Base-by-base conservation (phyloP, 2,113 vertebrate species). In the Mustela nigripes region DNA sequence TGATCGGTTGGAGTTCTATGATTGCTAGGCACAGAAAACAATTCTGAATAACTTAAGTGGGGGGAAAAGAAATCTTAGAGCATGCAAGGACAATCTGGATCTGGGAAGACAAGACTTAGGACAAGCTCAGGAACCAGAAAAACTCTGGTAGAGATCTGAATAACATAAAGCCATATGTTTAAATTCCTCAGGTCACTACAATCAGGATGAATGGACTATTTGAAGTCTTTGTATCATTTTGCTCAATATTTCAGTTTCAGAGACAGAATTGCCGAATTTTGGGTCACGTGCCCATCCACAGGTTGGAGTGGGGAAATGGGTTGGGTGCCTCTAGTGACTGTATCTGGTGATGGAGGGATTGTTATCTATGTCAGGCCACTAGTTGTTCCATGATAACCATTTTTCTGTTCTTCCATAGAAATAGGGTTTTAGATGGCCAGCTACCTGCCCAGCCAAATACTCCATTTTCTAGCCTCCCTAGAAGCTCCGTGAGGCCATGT, bases 81-180 rank as follows among this genome's bases (percentile, higher is more conserved):
- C 69, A 81, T 45, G 1, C 12, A 56, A 88, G 69, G 62, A 58
- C 82, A 89, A 28, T 89, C 31, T 84, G 21, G 7, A 89, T 73
- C 53, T 71, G 11, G 36, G 33, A 63, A 65, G 4, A 45, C 2
- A 80, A 80, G 53, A 85, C 53, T 36, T 36, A 89, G 24, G 11
- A 62, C 8, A 92, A 87, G 42, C 45, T 73, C 31, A 84, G 84
- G 24, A 92, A 73, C n/a, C 53, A 89, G 85, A 58, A 93, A 96
- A 94, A 42, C 4, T 89, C 26, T 48, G 87, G 5, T 65, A 91
- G 8, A 82, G 21, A 62, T 76, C 48, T 26, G 60, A 86, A 39
- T 50, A 93, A 39, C 7, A 79, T 48, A 50, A 89, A 92, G 6
- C 16, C 62, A 36, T 4, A 31, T 53, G 11, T 60, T 73, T 63